Percentiles rank a stretch among this genome's conserved stretches.
Conservation (phyloP, 2,797 vertebrate genomes). For the Thamnophis elegans region DNA sequence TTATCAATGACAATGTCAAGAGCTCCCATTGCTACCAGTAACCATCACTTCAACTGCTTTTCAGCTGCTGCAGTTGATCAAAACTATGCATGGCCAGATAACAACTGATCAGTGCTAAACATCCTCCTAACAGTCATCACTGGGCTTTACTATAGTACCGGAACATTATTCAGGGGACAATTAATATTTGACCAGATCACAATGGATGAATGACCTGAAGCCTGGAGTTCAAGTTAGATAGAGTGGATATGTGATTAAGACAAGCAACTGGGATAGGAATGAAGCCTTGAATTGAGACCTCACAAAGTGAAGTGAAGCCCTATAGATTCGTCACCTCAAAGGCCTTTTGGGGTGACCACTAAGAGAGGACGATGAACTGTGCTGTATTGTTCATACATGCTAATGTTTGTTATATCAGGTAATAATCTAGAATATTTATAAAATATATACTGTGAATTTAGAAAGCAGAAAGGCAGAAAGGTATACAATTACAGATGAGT, state of each 20-base stretch:
- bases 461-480: background rate
- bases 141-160: background rate
- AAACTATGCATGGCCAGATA: background rate
- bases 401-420: background rate
- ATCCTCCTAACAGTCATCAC: background rate
- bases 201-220: background rate
- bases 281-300: background rate
- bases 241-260: background rate
- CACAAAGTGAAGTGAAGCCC: background rate
- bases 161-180: background rate
- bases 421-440: slow-evolving; percentile 22
- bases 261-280: background rate
- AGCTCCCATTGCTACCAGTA: background rate
- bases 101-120: background rate
- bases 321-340: background rate
- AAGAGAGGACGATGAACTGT: background rate
- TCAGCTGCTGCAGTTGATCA: background rate
- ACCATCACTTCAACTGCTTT: background rate
- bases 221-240: background rate
- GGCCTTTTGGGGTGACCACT: background rate
- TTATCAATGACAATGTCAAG: background rate
- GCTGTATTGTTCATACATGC: background rate
- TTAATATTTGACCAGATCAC: background rate
- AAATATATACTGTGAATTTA: slow-evolving; percentile 11
- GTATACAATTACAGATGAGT: slow-evolving; percentile 10